Evolutionary conservation across 2,888 invertebrate genomes (phyloP), one percentile per base, ranked within the genome.

Genomic region (Heliconius hortense): DNA sequence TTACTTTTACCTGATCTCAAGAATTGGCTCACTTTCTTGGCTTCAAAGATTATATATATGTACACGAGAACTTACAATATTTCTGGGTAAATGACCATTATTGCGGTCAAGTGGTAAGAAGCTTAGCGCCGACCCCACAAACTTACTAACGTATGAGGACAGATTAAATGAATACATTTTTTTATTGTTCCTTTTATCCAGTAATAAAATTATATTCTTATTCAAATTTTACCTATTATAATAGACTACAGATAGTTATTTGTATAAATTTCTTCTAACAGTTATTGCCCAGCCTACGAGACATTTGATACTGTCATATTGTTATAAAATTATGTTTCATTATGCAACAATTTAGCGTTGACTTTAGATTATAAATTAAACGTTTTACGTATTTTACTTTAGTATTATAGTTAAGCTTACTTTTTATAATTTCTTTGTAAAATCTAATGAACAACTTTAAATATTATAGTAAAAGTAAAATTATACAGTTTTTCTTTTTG

Each of bases 61-160:
- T 60, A 60, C 18, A 43, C 13, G 71, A 64, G 18, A 35, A 43
- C 64, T 64, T 72, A 72, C 63, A 63, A 63, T 72, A 73, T 76
- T 64, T 66, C 74, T 60, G 76, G 74, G 69, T 73, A 72, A 53
- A 56, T 81, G 64, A 74, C 31, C 72, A 81, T 81, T 83, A 88
- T 88, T 83, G 86, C 88, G 90, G 90, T 90, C 90, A 90, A 91
- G 88, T 88, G 76, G 78, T 90, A 91, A 91, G 88, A 82, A 86
- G 90, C 89, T 91, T 91, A 89, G 79, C 77, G 76, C 64, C 83
- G 84, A 86, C 87, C 87, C 84, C 82, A 73, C 80, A 80, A 80
- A 83, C 76, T 74, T 69, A 81, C 83, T 88, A 88, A 89, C 86
- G 86, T 76, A 69, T 63, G n/a, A 63, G 73, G 88, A 88, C 85